phyloP scores from a whole-genome alignment of 1,140 invertebrate genomes.

The Oscheius sp. region DNA sequence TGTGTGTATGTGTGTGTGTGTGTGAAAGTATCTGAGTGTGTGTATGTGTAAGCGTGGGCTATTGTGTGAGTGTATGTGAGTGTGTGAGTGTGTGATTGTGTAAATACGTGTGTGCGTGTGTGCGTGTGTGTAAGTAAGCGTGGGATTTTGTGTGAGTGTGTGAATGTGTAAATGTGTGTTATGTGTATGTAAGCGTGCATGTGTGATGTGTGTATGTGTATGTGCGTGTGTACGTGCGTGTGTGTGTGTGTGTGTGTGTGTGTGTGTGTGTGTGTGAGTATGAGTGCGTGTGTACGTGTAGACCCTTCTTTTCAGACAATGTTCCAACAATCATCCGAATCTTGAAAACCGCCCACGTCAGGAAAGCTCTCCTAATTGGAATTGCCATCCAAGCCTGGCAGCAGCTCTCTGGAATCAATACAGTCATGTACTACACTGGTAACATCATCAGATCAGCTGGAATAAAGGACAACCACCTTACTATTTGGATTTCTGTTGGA shows the following conservation, averaged over 20 bases:
- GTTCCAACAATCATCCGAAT: conserved; percentile 20
- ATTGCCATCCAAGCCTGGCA: conserved; percentile 68
- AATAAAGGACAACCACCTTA: conserved; percentile 64
- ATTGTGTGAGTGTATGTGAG: too few relatives aligned
- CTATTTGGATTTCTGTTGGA: conserved; percentile 70
- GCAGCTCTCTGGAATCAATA: conserved; percentile 70
- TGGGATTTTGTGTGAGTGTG: too few relatives aligned
- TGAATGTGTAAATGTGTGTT: background rate
- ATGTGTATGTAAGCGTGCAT: too few relatives aligned
- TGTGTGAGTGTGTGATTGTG: background rate
- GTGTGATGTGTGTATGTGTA: too few relatives aligned
- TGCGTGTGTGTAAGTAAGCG: background rate
- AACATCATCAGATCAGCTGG: conserved; percentile 71
- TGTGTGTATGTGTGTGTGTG: background rate
- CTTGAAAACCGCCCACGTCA: conserved; percentile 62
- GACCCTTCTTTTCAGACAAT: background rate
- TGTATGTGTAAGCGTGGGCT: too few relatives aligned
- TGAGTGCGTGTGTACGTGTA: background rate
- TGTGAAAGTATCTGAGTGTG: too few relatives aligned
- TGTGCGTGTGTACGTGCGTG: too few relatives aligned
- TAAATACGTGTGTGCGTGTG: too few relatives aligned
- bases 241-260: background rate
- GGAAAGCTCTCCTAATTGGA: conserved; percentile 68
- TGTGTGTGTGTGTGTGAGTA: background rate
- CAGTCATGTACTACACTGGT: conserved; percentile 71